Percentiles rank a stretch among this genome's conserved stretches.
These are phyloP conservation scores for Lethenteron camtschaticum DNA, from an alignment of 2,113 vertebrate species.

Conservation along the genomic window DNA sequence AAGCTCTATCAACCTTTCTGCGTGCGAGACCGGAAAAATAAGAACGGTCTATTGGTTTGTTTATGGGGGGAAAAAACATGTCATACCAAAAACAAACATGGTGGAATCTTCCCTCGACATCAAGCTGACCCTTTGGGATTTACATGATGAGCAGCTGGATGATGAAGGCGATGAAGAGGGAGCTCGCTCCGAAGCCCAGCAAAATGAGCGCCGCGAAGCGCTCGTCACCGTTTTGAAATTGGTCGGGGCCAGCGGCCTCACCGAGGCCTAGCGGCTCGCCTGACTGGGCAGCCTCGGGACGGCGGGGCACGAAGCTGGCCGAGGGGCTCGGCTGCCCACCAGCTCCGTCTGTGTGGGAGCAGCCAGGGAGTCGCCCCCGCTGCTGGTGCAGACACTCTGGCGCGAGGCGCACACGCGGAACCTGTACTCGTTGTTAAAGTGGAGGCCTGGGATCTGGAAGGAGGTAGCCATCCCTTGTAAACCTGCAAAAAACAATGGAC, in stretches of 20 bases:
- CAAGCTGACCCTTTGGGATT: not conserved
- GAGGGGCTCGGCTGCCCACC: conserved; percentile 76
- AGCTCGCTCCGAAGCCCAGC: conserved; percentile 56
- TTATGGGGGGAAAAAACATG: too few species aligned
- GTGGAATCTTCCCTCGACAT: too few species aligned
- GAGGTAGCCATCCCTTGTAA: conserved; percentile 68
- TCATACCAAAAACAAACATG: too few species aligned
- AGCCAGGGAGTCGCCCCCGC: not conserved
- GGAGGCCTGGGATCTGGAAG: conserved; percentile 77
- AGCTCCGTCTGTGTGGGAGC: conserved; percentile 38
- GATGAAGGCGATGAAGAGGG: conserved; percentile 82
- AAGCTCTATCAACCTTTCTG: too few species aligned
- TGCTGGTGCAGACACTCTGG: conserved; percentile 48
- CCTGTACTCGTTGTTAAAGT: conserved; percentile 79
- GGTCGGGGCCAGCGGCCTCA: conserved; percentile 8
- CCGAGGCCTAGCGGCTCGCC: not conserved
- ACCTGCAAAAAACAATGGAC: conserved; percentile 27
- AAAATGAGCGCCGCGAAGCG: conserved; percentile 80
- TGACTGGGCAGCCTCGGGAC: not conserved
- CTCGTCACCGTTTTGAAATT: conserved; percentile 64
- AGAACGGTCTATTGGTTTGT: too few species aligned
- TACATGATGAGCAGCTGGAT: conserved; percentile 87
- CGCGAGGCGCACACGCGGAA: conserved; percentile 83
- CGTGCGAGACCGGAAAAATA: too few species aligned
- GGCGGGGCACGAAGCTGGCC: conserved; percentile 43